Base-by-base conservation (phyloP, 2,888 invertebrate genomes). In the Osedax frankpressi region DNA sequence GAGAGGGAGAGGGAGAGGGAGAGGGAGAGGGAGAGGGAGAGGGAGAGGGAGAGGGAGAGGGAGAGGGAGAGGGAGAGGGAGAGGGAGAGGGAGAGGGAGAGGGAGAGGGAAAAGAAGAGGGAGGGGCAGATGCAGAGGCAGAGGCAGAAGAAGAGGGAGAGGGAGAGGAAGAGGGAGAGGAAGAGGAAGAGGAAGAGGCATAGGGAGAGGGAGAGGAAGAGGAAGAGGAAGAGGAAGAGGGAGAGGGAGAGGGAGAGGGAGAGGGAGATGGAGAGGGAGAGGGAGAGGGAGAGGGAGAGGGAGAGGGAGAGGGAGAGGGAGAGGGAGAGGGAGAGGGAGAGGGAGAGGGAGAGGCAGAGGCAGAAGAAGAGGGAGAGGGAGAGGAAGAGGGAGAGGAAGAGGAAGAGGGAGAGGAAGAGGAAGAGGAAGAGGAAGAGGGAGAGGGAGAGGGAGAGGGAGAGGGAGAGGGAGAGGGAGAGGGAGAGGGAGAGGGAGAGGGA, bases 251-350 rank as follows among this genome's bases (percentile, higher is more conserved):
- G 44, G 6, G 44, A 44, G 6, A 44, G 44, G 44, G 44, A 44
- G 44, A 19, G 44, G 19, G 44, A 44, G 19, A 11, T 6, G 44
- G 19, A 44, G 44, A 44, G 44, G n/a, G n/a, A n/a, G n/a, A n/a
- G n/a, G n/a, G n/a, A n/a, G n/a, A n/a, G n/a, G n/a, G 44, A 44
- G 44, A 11, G 44, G 19, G 44, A 11, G 44, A 44, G 44, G 19
- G 44, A 44, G 44, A 44, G 44, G 19, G 44, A 44, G 19, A 44
- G 44, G 19, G 44, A 44, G 44, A 44, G 44, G 19, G 19, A 44
- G 44, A 44, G 44, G 19, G 44, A 44, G 44, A 44, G 19, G 19
- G 44, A 44, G 44, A 44, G 44, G 76, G 44, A 44, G 44, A 44
- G 19, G 19, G 44, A 44, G 44, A 44, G 44, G 19, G 44, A 6